A percentile compares a stretch with the other conserved stretches of the same genome.
phyloP scores from a whole-genome alignment of 2,797 vertebrate genomes.

The Etheostoma nigrum region DNA sequence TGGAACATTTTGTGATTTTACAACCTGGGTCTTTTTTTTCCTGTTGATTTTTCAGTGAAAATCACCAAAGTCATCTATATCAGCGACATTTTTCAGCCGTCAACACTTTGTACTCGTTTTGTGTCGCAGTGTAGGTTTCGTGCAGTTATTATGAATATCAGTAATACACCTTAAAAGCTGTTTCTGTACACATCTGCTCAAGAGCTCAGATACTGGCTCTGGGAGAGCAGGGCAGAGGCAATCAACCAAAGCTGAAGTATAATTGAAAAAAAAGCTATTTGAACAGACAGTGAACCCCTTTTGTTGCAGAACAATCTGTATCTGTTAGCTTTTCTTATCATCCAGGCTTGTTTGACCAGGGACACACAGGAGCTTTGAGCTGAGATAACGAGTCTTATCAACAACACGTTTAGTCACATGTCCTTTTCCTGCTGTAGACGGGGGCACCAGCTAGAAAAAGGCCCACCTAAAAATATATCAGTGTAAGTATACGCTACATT shows the following conservation, averaged over 20 bases:
- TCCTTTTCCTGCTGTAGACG: constrained; percentile 33
- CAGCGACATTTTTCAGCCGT: constrained; percentile 14
- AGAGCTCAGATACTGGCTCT: neutral
- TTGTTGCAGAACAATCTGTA: constrained; percentile 48
- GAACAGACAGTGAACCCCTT: constrained; percentile 37
- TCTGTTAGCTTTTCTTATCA: constrained; percentile 70
- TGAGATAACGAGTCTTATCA: constrained; percentile 56
- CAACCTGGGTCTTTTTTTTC: neutral
- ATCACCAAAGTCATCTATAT: neutral
- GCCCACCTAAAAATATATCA: too few species aligned
- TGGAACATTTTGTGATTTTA: neutral
- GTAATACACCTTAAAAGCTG: constrained; percentile 24
- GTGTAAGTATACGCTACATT: too few species aligned
- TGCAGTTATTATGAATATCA: constrained; percentile 14
- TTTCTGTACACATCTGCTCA: constrained; percentile 10
- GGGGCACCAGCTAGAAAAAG: too few species aligned
- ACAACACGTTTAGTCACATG: constrained; percentile 63
- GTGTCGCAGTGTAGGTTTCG: neutral
- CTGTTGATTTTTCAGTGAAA: neutral
- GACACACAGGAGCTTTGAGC: constrained; percentile 53
- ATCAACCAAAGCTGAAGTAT: constrained; percentile 17
- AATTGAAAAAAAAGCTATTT: constrained; percentile 22
- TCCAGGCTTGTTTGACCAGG: constrained; percentile 64
- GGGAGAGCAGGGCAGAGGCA: constrained; percentile 12
- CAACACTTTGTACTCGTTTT: neutral